These are phyloP conservation scores for Catocala nupta DNA, from an alignment of 2,888 invertebrate genomes.

Conservation along the genomic window DNA sequence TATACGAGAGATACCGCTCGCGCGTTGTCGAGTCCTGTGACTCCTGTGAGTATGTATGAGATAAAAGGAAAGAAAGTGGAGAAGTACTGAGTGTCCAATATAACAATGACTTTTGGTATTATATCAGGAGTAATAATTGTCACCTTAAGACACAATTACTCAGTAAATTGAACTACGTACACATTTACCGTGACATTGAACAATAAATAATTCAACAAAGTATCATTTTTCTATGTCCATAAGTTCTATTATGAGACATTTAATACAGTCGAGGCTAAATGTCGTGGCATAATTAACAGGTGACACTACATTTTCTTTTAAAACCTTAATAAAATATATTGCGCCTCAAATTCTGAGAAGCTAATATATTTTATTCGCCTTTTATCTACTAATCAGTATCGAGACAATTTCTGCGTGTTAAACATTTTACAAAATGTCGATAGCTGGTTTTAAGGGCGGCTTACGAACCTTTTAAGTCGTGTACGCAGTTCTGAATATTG, in stretches of 20 bases:
- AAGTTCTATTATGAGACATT: background rate
- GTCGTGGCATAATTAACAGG: slow-evolving; percentile 1
- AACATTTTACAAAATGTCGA: background rate
- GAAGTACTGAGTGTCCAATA: too few species aligned
- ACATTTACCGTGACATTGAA: background rate
- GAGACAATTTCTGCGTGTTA: background rate
- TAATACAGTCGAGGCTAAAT: slow-evolving; percentile 2
- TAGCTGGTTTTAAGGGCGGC: background rate
- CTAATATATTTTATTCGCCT: background rate
- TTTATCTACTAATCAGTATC: background rate
- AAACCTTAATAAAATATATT: background rate
- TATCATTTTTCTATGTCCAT: background rate
- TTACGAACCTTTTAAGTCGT: too few species aligned
- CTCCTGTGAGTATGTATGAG: too few species aligned
- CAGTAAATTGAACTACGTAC: too few species aligned
- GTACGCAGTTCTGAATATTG: background rate
- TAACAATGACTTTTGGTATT: too few species aligned
- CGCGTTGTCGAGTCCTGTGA: too few species aligned
- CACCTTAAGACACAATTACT: too few species aligned
- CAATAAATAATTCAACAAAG: slow-evolving; percentile 5
- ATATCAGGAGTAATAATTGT: too few species aligned
- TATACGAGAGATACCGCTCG: too few species aligned
- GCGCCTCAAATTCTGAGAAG: background rate
- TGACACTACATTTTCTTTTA: slow-evolving; percentile 13
- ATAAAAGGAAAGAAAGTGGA: too few species aligned